phyloP scores from a whole-genome alignment of 2,113 vertebrate genomes.

The Leptobrachium leishanense region DNA sequence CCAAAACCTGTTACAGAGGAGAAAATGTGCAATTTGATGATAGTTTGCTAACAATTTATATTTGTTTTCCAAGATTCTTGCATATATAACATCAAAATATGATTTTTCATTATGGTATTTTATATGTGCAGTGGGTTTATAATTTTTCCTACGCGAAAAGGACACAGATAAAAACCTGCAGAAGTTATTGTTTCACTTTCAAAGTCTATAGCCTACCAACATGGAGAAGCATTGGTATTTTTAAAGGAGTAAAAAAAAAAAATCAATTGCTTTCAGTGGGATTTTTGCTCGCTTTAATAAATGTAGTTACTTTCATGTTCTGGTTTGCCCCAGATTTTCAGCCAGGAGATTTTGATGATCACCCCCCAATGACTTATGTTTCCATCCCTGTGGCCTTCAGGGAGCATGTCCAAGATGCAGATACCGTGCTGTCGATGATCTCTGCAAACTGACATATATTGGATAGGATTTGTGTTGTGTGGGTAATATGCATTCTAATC shows the following conservation, averaged over 20 bases:
- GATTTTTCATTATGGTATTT: not conserved
- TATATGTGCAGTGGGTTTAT: not conserved
- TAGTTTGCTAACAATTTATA: too few relatives aligned
- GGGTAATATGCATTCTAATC: conserved; percentile 30
- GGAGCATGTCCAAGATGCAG: conserved; percentile 36
- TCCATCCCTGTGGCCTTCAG: conserved; percentile 28
- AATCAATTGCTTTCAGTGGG: conserved; percentile 46
- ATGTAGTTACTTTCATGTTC: conserved; percentile 40
- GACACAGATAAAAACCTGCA: not conserved
- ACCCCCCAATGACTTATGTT: conserved; percentile 39
- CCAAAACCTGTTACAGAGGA: too few relatives aligned
- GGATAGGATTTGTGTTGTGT: conserved; percentile 26
- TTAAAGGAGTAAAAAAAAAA: conserved; percentile 24
- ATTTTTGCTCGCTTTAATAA: conserved; percentile 37
- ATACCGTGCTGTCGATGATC: conserved; percentile 34
- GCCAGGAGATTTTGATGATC: conserved; percentile 39
- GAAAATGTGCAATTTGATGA: too few relatives aligned
- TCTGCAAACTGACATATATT: conserved; percentile 39
- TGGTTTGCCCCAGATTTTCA: conserved; percentile 40
- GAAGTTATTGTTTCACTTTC: conserved; percentile 28
- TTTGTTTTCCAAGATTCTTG: too few relatives aligned
- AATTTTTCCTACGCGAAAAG: not conserved
- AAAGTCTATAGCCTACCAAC: conserved; percentile 35
- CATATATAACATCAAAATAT: too few relatives aligned
- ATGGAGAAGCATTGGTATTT: conserved; percentile 26